Base-by-base conservation (phyloP, 2,113 vertebrate genomes). In the Lanius collurio region DNA sequence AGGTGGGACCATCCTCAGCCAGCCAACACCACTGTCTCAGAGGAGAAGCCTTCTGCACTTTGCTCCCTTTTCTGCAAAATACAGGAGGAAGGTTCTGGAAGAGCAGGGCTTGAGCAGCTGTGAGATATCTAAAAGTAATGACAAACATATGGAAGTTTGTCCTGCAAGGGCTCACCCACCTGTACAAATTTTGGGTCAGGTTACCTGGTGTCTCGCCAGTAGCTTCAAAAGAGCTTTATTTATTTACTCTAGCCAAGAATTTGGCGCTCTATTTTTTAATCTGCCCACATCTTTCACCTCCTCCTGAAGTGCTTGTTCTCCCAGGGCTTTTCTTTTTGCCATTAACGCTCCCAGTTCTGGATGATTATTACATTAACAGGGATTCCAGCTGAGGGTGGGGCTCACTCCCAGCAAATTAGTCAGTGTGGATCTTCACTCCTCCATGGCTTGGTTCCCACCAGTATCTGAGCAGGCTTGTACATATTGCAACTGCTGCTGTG, bases 181-280 rank as follows among this genome's bases (percentile, higher is more conserved):
- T 94, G 96, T 95, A 97, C 95, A 96, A 97, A 97, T 94, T 94
- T 95, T 94, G 92, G 90, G 90, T 95, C 95, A 96, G 92, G 86
- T 94, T 96, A 95, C 93, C 88, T 96, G 93, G 94, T 97, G 92
- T 92, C 92, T 94, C 62, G 53, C 90, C 95, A 95, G 86, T 90
- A 94, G 93, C 93, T 97, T 97, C 95, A 96, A 95, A 95, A 94
- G 95, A 79, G 26, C 39, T 96, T 95, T 96, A 95, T 94, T 95
- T 96, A 93, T 96, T 96, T 96, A 94, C 93, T 82, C 88, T 75
- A 95, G 90, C 90, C 80, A 96, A 96, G 94, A 97, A 96, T 96
- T 90, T 97, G 93, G 92, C 1, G 0, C 88, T 96, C 80, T 93
- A 84, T 95, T 93, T 97, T 94, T 96, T 93, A 94, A 96, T 96